A percentile compares a stretch with the other conserved stretches of the same genome.
phyloP scores from a whole-genome alignment of 2,797 vertebrate species.

The Peromyscus attwateri region DNA sequence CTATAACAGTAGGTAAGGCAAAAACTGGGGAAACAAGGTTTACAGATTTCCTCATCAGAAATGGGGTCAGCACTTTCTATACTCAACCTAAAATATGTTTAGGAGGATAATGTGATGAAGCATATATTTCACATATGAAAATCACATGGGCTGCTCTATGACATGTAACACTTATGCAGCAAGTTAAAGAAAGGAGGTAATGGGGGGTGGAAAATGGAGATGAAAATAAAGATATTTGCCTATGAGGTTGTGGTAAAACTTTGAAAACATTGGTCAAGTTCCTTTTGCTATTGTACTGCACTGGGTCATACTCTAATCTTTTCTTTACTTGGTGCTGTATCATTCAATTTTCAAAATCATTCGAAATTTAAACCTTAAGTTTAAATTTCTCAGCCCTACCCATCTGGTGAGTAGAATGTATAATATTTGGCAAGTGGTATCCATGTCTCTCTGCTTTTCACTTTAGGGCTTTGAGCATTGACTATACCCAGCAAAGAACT shows the following conservation, averaged over 20 bases:
- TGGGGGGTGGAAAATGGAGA: not conserved
- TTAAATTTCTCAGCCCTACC: not conserved
- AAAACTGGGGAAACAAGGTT: not conserved
- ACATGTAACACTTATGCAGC: not conserved
- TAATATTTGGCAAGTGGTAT: not conserved
- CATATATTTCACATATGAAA: slow-evolving; percentile 6
- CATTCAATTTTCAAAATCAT: not conserved
- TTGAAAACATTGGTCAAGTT: not conserved
- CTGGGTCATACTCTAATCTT: no score
- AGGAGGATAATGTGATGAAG: not conserved
- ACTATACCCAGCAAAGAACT: not conserved
- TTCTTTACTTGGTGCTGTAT: not conserved
- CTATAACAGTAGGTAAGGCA: not conserved
- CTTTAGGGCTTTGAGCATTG: not conserved
- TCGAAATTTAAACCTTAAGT: not conserved
- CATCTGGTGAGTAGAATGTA: not conserved
- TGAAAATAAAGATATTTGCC: not conserved
- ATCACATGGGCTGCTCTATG: not conserved
- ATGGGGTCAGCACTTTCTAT: not conserved
- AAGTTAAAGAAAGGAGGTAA: not conserved
- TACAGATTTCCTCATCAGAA: not conserved
- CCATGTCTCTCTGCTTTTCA: not conserved
- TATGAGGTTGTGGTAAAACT: not conserved
- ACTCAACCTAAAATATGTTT: not conserved
- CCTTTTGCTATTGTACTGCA: not conserved